These are phyloP conservation scores for Pseudorhombus dupliciocellatus DNA, from an alignment of 2,113 vertebrate genomes.

Conservation along the genomic window DNA sequence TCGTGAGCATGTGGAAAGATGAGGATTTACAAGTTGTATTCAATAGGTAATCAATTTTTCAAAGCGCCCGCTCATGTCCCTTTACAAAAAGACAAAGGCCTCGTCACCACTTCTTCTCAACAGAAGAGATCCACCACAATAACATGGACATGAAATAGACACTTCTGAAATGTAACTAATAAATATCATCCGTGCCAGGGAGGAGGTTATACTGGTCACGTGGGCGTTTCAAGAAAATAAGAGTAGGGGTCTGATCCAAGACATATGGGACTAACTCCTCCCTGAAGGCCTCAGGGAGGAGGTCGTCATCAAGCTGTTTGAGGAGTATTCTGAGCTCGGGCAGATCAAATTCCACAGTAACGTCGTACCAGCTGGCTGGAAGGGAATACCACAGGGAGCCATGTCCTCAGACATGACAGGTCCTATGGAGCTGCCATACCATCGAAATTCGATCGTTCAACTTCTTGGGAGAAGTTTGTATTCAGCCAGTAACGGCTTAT, in stretches of 20 bases:
- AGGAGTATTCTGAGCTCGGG: background rate
- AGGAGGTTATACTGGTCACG: background rate
- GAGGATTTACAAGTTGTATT: too few species aligned
- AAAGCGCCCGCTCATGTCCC: too few species aligned
- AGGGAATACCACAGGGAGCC: background rate
- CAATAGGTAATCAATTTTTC: too few species aligned
- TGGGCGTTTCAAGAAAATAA: background rate
- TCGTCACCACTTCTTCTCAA: background rate
- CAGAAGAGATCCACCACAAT: background rate
- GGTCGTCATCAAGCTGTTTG: background rate
- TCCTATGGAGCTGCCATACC: background rate
- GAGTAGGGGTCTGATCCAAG: background rate
- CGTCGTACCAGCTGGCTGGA: background rate
- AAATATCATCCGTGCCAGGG: background rate
- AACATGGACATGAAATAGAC: background rate
- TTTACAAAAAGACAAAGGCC: too few species aligned
- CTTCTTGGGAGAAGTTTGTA: background rate
- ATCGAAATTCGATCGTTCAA: background rate
- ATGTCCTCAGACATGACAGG: background rate
- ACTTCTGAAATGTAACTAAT: background rate
- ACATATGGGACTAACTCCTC: background rate
- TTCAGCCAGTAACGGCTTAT: background rate
- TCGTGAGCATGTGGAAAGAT: too few species aligned
- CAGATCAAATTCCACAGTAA: conserved; percentile 3
- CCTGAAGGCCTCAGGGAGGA: background rate